These are phyloP conservation scores for Zaprionus africanus DNA, from an alignment of 1,140 invertebrate species.

Conservation along the genomic window DNA sequence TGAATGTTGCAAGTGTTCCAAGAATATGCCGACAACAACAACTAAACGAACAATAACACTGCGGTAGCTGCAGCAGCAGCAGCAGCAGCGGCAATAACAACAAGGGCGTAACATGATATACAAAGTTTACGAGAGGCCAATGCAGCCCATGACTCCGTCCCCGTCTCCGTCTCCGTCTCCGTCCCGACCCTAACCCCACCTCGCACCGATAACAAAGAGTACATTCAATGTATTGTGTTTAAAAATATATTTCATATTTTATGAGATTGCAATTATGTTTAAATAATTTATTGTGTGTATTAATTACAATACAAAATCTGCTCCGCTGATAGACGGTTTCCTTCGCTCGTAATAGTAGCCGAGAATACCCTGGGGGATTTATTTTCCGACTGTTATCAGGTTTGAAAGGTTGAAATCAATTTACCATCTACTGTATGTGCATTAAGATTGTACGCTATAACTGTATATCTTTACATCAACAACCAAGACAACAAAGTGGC, in stretches of 20 bases:
- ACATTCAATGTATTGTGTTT: constrained; percentile 17
- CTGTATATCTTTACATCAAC: background rate
- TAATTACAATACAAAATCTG: constrained; percentile 54
- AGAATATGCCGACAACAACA: constrained; percentile 44
- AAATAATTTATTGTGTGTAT: constrained; percentile 74
- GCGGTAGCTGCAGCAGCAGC: constrained; percentile 3
- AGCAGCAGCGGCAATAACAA: constrained; percentile 35
- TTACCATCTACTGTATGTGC: constrained; percentile 5
- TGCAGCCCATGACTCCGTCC: constrained; percentile 6
- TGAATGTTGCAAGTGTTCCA: constrained; percentile 73
- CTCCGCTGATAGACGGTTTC: constrained; percentile 50
- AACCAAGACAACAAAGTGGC: background rate
- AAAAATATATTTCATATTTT: constrained; percentile 43
- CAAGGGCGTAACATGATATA: constrained; percentile 72
- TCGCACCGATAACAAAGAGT: constrained; percentile 60
- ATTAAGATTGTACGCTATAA: background rate
- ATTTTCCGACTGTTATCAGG: background rate
- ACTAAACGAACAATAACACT: constrained; percentile 1
- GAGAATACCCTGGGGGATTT: background rate
- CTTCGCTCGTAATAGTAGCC: constrained; percentile 15
- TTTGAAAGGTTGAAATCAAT: background rate
- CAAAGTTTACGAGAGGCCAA: constrained; percentile 77
- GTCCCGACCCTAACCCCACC: too few relatives aligned
- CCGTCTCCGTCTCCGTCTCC: too few relatives aligned
- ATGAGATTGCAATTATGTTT: constrained; percentile 34